These are phyloP conservation scores for Aphelenchoides fujianensis DNA, from an alignment of 1,140 invertebrate genomes.

Conservation along the genomic window DNA sequence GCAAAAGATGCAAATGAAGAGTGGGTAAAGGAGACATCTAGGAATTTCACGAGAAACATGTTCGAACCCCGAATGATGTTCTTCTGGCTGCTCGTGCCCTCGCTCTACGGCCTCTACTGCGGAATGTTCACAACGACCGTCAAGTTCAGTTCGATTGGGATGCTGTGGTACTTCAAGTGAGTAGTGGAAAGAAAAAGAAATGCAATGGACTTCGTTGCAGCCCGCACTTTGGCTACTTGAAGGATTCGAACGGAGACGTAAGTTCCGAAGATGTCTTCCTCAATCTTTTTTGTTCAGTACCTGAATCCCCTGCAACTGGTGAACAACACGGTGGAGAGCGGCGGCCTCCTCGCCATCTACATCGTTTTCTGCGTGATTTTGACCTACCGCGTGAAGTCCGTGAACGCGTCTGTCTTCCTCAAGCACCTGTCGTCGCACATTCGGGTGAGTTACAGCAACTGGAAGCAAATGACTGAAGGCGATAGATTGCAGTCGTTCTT, in stretches of 20 bases:
- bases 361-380: not conserved
- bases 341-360: not conserved
- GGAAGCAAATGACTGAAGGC: not conserved
- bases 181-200: not conserved
- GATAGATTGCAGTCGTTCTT: not conserved
- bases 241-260: not conserved
- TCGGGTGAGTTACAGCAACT: not conserved
- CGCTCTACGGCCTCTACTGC: not conserved
- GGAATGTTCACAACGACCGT: not conserved
- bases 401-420: not conserved
- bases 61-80: not conserved
- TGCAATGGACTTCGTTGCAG: not conserved
- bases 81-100: not conserved
- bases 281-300: not conserved
- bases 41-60: not conserved
- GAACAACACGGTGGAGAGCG: not conserved
- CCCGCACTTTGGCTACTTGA: not conserved
- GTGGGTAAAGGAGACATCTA: not conserved
- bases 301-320: not conserved
- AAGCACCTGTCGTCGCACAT: not conserved
- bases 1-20: not conserved
- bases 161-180: not conserved
- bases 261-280: not conserved
- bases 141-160: not conserved
- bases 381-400: not conserved